Percentiles rank a stretch among this genome's conserved stretches.
phyloP scores from a whole-genome alignment of 2,113 vertebrate species.

The Etheostoma cragini region DNA sequence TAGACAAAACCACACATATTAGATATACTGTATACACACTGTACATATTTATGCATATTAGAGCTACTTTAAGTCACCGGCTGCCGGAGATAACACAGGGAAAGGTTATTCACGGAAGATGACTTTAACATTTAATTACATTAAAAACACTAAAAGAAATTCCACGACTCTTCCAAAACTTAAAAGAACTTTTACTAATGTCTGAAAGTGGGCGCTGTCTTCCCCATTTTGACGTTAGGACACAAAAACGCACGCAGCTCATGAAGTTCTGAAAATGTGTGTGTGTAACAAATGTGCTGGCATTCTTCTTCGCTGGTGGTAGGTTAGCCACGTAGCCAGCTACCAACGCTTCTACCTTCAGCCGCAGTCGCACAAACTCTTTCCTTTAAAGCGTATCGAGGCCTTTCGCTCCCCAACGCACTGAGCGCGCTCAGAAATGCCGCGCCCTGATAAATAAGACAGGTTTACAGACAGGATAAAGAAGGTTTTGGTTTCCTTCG shows the following conservation, averaged over 20 bases:
- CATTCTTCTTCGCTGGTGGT: not conserved
- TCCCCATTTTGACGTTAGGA: not conserved
- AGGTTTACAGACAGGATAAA: constrained; percentile 17
- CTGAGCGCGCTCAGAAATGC: not conserved
- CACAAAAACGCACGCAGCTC: not conserved
- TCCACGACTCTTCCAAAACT: too few relatives aligned
- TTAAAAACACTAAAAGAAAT: too few relatives aligned
- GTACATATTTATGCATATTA: too few relatives aligned
- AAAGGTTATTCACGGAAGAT: too few relatives aligned
- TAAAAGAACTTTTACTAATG: too few relatives aligned
- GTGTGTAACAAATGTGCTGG: not conserved
- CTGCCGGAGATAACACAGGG: too few relatives aligned
- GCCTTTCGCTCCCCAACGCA: not conserved
- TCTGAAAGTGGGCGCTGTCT: not conserved
- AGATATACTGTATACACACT: too few relatives aligned
- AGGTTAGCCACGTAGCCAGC: not conserved
- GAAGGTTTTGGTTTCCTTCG: not conserved
- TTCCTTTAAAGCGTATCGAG: constrained; percentile 3
- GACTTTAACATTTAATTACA: too few relatives aligned
- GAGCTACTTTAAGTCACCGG: too few relatives aligned
- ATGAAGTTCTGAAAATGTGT: not conserved
- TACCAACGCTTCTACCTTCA: not conserved
- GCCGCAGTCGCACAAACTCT: not conserved
- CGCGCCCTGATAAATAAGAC: constrained; percentile 31
- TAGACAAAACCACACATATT: too few relatives aligned